Base-by-base conservation (phyloP, 2,888 invertebrate species). In the Coelopa pilipes region DNA sequence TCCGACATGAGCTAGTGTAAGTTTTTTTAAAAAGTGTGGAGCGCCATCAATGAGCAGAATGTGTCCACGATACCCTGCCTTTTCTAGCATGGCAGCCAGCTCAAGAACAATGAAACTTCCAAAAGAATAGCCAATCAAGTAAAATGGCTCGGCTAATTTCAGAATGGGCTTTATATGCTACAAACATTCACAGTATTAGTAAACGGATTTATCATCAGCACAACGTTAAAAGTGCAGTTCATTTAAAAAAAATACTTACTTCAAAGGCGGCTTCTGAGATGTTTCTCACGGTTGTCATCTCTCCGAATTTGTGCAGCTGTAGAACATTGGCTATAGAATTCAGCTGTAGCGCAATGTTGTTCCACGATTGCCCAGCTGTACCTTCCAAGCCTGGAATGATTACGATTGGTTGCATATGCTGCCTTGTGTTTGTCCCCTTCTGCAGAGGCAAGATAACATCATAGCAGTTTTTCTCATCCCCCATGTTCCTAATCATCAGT, bases 81-180 rank as follows among this genome's bases (percentile, higher is more conserved):
- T 88, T 86, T 96, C 95, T 53, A 97, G 88, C 81, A 90, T 89
- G 11, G 91, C 88, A 5, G 92, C 93, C 75, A 97, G 88, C 84
- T 96, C 94, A 73, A 97, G 87, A 0, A 93, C 93, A 21, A 96
- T 89, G 24, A 93, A 86, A 0, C 93, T 89, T 62, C 98, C 98
- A 83, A 92, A 97, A 15, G 98, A 98, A 89, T 98, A 97, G 1
- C 94, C 98, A 15, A 94, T 90, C 1, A 98, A 84, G 74, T 91
- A 90, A 88, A 94, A 97, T 0, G 90, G 90, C 49, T 91, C 90
- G 19, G 89, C 89, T 0, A 90, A 75, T 60, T 83, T 90, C 12
- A 90, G 88, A n/a, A 92, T 83, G 13, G 89, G 88, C 57, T 90
- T 88, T 12, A 93, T 89, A 79, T 91, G 88, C 93, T 94, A 82